A percentile compares a stretch with the other conserved stretches of the same genome.
Evolutionary conservation across 2,888 invertebrate genomes (phyloP).

Genomic region (Galerucella nymphaeae): DNA sequence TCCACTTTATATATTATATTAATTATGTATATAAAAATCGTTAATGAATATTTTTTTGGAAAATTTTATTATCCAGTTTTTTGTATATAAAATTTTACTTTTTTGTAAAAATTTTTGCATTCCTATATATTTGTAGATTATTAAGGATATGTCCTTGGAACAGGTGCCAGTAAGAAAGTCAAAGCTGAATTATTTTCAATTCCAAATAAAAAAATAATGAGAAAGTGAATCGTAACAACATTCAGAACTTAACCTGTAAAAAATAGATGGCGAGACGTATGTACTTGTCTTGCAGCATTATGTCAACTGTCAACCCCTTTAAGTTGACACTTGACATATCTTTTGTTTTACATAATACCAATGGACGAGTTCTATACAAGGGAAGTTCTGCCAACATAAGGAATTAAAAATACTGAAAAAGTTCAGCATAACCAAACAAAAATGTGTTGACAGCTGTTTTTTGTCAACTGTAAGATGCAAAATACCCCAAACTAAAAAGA

Average conservation of each 20-base stretch:
- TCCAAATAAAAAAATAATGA: conserved; percentile 41
- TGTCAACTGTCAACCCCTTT: too few species aligned
- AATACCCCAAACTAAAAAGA: too few species aligned
- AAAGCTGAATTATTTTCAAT: conserved; percentile 46
- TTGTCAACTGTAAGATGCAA: too few species aligned
- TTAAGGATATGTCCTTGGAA: conserved; percentile 49
- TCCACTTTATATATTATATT: not conserved
- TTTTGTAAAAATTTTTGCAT: conserved; percentile 40
- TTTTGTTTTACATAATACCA: too few species aligned
- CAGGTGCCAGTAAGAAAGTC: conserved; percentile 56
- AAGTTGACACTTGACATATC: too few species aligned
- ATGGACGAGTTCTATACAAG: too few species aligned
- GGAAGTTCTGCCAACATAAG: too few species aligned
- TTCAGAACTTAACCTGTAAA: not conserved
- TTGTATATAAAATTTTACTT: conserved; percentile 40
- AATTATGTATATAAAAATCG: conserved; percentile 13
- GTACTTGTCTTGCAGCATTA: not conserved
- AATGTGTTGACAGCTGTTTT: too few species aligned
- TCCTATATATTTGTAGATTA: conserved; percentile 43
- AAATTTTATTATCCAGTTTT: conserved; percentile 17
- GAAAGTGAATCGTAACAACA: not conserved
- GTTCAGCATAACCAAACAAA: too few species aligned
- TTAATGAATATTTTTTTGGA: not conserved
- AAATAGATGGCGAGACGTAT: not conserved
- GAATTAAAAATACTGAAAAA: too few species aligned